Evolutionary conservation across 2,888 invertebrate species (phyloP).

Genomic region (Lepidochrysops patricia): DNA sequence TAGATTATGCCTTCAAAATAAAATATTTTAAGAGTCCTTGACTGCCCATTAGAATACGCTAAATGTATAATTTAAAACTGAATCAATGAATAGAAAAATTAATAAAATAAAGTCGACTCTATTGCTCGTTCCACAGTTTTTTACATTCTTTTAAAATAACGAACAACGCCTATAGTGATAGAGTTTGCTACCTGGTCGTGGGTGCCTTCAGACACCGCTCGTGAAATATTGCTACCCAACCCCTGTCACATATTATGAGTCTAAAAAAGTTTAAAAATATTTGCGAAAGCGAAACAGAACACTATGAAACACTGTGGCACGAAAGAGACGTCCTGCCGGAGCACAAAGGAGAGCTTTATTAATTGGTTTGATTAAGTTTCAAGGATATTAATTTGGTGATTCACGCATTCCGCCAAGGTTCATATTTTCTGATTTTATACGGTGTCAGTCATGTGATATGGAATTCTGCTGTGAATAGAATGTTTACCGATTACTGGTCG

Average conservation of each 20-base stretch:
- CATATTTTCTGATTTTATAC: constrained; percentile 67
- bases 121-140: constrained; percentile 23
- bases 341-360: constrained; percentile 46
- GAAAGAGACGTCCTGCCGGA: constrained; percentile 31
- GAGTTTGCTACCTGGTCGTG: constrained; percentile 71
- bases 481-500: constrained; percentile 64
- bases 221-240: constrained; percentile 67
- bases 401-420: constrained; percentile 61
- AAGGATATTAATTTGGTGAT: constrained; percentile 71
- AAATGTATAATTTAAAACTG: too few species aligned
- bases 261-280: constrained; percentile 45
- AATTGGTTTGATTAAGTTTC: constrained; percentile 72
- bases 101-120: constrained; percentile 29
- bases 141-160: constrained; percentile 45
- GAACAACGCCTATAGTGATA: constrained; percentile 65
- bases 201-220: constrained; percentile 54
- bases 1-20: too few species aligned
- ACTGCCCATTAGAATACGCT: too few species aligned
- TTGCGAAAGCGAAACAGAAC: constrained; percentile 29
- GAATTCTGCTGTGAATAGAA: constrained; percentile 46
- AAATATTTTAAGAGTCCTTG: too few species aligned
- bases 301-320: constrained; percentile 19
- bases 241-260: constrained; percentile 61
- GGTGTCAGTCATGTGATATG: constrained; percentile 48
- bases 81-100: too few species aligned